A percentile compares a stretch with the other conserved stretches of the same genome.
These are phyloP conservation scores for Lampris megalopsis DNA, from an alignment of 2,113 vertebrate genomes.

Conservation along the genomic window DNA sequence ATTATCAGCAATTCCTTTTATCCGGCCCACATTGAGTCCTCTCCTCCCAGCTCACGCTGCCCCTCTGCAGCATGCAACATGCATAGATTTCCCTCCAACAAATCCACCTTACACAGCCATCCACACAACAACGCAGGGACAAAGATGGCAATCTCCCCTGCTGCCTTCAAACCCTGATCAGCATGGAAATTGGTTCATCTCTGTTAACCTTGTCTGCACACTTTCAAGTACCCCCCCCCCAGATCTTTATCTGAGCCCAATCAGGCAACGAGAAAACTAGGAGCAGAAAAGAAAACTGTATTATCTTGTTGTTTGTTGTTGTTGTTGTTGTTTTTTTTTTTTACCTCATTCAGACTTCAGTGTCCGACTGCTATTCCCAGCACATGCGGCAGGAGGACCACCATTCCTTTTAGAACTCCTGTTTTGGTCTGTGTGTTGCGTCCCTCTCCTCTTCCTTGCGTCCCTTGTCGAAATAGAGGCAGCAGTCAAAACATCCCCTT, in stretches of 20 bases:
- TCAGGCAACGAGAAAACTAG: conserved; percentile 17
- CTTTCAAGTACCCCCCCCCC: conserved; percentile 44
- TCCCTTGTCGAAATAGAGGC: conserved; percentile 65
- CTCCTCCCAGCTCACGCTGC: conserved; percentile 43
- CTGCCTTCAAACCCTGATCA: conserved; percentile 65
- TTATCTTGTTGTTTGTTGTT: background rate
- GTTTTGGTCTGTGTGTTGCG: conserved; percentile 63
- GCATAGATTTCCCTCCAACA: conserved; percentile 47
- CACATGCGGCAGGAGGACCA: conserved; percentile 79
- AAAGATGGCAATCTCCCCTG: conserved; percentile 72
- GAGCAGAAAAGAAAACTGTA: conserved; percentile 31
- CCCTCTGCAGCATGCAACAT: conserved; percentile 70
- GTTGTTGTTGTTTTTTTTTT: conserved; percentile 30
- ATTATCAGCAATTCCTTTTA: conserved; percentile 74
- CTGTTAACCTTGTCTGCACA: conserved; percentile 37
- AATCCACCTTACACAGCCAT: conserved; percentile 47
- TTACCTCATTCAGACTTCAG: conserved; percentile 87
- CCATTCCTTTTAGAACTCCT: conserved; percentile 83
- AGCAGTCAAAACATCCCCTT: conserved; percentile 79
- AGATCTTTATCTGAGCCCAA: conserved; percentile 49
- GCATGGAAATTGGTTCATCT: conserved; percentile 66
- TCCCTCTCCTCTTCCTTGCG: conserved; percentile 69
- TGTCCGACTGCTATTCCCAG: conserved; percentile 82
- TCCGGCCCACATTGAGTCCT: conserved; percentile 50
- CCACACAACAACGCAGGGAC: conserved; percentile 58